Percentiles rank a stretch among this genome's conserved stretches.
Conservation (phyloP, 2,888 invertebrate genomes). For the Pristionchus mayeri region DNA sequence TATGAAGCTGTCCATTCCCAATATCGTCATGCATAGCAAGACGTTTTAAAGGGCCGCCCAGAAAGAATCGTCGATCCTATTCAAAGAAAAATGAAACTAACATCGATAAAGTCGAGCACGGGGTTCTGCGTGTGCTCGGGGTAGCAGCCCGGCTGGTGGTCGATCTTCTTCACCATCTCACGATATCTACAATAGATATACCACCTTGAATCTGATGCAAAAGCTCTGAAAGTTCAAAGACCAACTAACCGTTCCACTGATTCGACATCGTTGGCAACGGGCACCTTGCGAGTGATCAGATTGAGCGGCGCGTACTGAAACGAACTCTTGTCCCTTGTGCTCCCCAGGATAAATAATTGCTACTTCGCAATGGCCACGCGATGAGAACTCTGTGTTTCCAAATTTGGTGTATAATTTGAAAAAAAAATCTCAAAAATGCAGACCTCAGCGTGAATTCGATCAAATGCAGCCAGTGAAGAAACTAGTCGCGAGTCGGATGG, state of each 20-base stretch:
- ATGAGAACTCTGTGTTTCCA: too few species aligned
- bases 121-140: slow-evolving; percentile 26
- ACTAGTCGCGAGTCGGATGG: slow-evolving; percentile 69
- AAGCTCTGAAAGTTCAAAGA: neutral
- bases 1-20: too few species aligned
- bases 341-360: neutral
- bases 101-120: slow-evolving; percentile 30
- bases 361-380: too few species aligned
- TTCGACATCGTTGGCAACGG: neutral
- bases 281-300: slow-evolving; percentile 60
- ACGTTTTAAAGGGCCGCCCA: too few species aligned
- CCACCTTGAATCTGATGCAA: neutral
- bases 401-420: too few species aligned
- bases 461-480: slow-evolving; percentile 60
- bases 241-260: neutral
- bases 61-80: too few species aligned
- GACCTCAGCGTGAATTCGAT: slow-evolving; percentile 63
- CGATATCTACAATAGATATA: slow-evolving; percentile 6
- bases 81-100: neutral
- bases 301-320: slow-evolving; percentile 67
- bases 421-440: slow-evolving; percentile 25
- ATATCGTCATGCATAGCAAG: too few species aligned
- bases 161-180: slow-evolving; percentile 31
- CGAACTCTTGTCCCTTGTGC: neutral
- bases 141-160: neutral